Base-by-base conservation (phyloP, 1,140 invertebrate genomes). In the Zophobas atratus region DNA sequence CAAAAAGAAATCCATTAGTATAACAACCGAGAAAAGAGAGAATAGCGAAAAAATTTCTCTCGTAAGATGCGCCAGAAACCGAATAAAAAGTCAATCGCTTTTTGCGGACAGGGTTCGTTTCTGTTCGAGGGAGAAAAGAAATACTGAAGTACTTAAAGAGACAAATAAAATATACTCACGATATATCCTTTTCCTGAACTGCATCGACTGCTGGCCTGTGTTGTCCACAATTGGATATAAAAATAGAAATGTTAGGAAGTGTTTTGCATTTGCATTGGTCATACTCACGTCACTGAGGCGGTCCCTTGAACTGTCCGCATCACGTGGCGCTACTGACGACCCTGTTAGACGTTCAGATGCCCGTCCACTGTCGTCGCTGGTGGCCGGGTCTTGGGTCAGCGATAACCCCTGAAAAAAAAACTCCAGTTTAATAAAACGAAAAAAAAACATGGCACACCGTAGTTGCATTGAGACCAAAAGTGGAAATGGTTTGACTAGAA, bases 151-250 rank as follows among this genome's bases (percentile, higher is more conserved):
- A 43, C 51, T 57, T 55, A 67, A 4, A 20, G 51, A 76, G 43
- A 38, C 41, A 71, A 74, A 60, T 39, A 78, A 79, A 78, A 49
- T 63, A 70, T 84, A 94, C 93, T 94, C 91, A 94, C 93, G 92
- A 94, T 94, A 93, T 94, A 94, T 92, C 93, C 93, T 92, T 93
- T 93, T 90, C 93, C 93, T 89, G 93, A 94, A 90, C 93, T 94
- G 90, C 93, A 94, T 89, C 93, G 91, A 90, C 93, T 94, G 91
- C 93, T 94, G 88, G 93, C 93, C 93, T 94, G 91, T 88, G 82
- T 83, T 36, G 35, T 20, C 20, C 20, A 20, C 20, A 20, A 20
- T 20, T 20, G 20, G 20, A 20, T 20, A 78, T 57, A 81, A 75
- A 78, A 79, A 70, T 56, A 81, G 8, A 34, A 20, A 1, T 1